phyloP scores from a whole-genome alignment of 2,113 vertebrate species.

The Leptosomus discolor region DNA sequence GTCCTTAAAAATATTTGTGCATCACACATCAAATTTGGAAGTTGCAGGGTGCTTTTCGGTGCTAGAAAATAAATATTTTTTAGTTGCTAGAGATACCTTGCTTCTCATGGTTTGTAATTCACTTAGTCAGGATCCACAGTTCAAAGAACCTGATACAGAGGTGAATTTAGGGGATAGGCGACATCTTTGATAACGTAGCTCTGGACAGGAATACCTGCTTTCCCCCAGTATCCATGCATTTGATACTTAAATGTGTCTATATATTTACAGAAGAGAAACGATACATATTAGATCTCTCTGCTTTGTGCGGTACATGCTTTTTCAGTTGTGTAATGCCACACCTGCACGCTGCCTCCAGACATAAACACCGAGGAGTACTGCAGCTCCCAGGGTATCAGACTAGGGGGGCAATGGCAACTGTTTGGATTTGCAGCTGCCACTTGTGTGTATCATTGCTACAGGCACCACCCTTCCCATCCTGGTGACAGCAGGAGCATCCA shows the following conservation, averaged over 20 bases:
- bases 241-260: background rate
- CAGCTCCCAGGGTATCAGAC: background rate
- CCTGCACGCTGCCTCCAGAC: background rate
- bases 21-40: background rate
- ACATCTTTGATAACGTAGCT: background rate
- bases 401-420: background rate
- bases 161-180: background rate
- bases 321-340: background rate
- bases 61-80: background rate
- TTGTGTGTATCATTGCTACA: background rate
- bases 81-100: background rate
- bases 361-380: background rate
- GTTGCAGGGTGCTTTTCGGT: background rate
- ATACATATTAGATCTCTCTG: background rate
- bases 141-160: background rate
- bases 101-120: background rate
- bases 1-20: background rate
- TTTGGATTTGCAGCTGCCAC: background rate
- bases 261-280: background rate
- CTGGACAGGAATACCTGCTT: background rate
- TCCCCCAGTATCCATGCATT: background rate
- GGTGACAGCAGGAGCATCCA: background rate
- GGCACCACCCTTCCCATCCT: background rate
- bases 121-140: background rate
- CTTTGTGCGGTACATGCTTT: background rate